Evolutionary conservation across 2,113 vertebrate species (phyloP).

Genomic region (Myrmecobius fasciatus): DNA sequence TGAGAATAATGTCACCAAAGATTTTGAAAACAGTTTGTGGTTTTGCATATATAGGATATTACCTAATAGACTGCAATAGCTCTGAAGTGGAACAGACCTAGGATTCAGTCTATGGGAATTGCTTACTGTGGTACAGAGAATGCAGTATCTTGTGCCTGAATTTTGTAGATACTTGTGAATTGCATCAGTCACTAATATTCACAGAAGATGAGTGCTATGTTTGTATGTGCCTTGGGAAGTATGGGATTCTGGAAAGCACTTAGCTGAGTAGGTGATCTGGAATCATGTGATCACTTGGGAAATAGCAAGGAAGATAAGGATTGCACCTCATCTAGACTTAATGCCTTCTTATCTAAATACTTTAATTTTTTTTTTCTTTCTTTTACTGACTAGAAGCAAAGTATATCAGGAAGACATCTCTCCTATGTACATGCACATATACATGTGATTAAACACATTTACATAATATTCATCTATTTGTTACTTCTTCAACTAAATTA

Average conservation of each 20-base stretch:
- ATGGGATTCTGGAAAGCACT: not conserved
- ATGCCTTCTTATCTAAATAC: not conserved
- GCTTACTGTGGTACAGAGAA: not conserved
- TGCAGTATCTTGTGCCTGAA: not conserved
- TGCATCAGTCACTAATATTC: not conserved
- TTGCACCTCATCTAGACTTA: not conserved
- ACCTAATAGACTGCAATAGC: not conserved
- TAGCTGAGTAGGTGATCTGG: not conserved
- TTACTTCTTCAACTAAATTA: not conserved
- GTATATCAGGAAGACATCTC: not conserved
- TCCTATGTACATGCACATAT: not conserved
- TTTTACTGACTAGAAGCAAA: not conserved
- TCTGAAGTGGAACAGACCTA: not conserved
- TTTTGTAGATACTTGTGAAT: not conserved
- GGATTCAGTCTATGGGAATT: not conserved
- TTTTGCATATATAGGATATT: not conserved
- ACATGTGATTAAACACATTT: not conserved
- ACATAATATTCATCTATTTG: not conserved
- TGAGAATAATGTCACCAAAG: not conserved
- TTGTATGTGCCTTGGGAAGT: not conserved
- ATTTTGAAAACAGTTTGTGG: not conserved
- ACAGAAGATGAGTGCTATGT: not conserved
- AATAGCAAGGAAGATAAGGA: not conserved
- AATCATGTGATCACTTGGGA: not conserved
- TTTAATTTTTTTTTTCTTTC: not conserved